A percentile compares a stretch with the other conserved stretches of the same genome.
These are phyloP conservation scores for Petroica traversi DNA, from an alignment of 2,113 vertebrate species.

Conservation along the genomic window DNA sequence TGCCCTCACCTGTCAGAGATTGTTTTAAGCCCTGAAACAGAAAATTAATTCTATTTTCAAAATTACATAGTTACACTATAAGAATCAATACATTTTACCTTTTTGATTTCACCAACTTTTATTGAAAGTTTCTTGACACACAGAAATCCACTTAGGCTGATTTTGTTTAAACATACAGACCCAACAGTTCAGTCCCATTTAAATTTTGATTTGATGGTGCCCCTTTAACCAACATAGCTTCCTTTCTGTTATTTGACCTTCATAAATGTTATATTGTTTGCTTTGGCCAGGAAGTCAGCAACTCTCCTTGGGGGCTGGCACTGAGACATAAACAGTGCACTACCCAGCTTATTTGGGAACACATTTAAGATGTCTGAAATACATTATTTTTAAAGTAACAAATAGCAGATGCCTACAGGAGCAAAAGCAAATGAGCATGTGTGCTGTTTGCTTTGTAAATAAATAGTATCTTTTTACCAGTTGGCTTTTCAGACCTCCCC, in stretches of 20 bases:
- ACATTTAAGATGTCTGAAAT: conserved; percentile 41
- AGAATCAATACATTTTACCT: not conserved
- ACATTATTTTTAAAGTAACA: conserved; percentile 13
- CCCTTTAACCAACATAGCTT: conserved; percentile 2
- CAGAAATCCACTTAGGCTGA: not conserved
- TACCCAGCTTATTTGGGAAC: not conserved
- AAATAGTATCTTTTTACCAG: not conserved
- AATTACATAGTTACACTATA: not conserved
- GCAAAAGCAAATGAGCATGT: not conserved
- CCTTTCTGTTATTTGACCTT: conserved; percentile 28
- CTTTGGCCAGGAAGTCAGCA: conserved; percentile 42
- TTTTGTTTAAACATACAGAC: not conserved
- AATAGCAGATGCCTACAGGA: conserved; percentile 12
- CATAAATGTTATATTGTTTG: conserved; percentile 46
- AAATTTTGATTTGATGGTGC: not conserved
- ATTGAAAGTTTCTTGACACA: not conserved
- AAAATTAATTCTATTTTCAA: not conserved
- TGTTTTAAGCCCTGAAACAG: not conserved
- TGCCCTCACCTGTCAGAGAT: not conserved
- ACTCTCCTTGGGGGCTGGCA: conserved; percentile 17
- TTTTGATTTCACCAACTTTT: not conserved
- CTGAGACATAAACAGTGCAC: conserved; percentile 10
- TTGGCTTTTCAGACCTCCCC: not conserved
- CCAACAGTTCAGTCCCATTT: not conserved
- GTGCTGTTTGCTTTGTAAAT: conserved; percentile 42